Base-by-base conservation (phyloP, 92 coral and sea anemone genomes). In the Metridium senile region DNA sequence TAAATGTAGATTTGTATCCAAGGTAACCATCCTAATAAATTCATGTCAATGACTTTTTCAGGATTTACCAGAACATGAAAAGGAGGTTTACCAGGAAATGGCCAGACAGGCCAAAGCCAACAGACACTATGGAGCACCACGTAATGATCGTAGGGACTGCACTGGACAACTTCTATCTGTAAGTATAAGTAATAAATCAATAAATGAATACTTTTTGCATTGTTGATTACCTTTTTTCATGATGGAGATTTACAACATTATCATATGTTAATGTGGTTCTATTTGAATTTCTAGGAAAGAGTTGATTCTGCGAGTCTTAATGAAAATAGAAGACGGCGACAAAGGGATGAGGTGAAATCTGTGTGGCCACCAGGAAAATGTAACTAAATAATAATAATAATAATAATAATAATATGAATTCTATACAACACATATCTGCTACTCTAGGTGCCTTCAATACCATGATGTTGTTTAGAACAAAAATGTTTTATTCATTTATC, bases 361-460 rank as follows among this genome's bases (percentile, higher is more conserved):
- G 63, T 71, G 30, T 95, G 99, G 99, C 76, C 72, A 0, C 89
- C 88, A 1, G 99, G 99, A 54, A 90, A 89, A 95, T 93, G 99
- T 95, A 18, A 23, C 63, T 74, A 10, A 39, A 58, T 58, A n/a
- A n/a, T n/a, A n/a, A n/a, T n/a, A n/a, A n/a, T n/a, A n/a, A n/a
- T n/a, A n/a, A n/a, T n/a, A n/a, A n/a, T n/a, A n/a, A n/a, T n/a
- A n/a, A n/a, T n/a, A n/a, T n/a, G n/a, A n/a, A n/a, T n/a, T n/a
- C n/a, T n/a, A n/a, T n/a, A n/a, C n/a, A n/a, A n/a, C n/a, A n/a
- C n/a, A n/a, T n/a, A n/a, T n/a, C n/a, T n/a, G n/a, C n/a, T n/a
- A n/a, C n/a, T n/a, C n/a, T n/a, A n/a, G n/a, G n/a, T n/a, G n/a
- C n/a, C n/a, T n/a, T n/a, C n/a, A n/a, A n/a, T n/a, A n/a, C n/a